Base-by-base conservation (phyloP, 2,797 vertebrate species). In the Enteromius radiatus region DNA sequence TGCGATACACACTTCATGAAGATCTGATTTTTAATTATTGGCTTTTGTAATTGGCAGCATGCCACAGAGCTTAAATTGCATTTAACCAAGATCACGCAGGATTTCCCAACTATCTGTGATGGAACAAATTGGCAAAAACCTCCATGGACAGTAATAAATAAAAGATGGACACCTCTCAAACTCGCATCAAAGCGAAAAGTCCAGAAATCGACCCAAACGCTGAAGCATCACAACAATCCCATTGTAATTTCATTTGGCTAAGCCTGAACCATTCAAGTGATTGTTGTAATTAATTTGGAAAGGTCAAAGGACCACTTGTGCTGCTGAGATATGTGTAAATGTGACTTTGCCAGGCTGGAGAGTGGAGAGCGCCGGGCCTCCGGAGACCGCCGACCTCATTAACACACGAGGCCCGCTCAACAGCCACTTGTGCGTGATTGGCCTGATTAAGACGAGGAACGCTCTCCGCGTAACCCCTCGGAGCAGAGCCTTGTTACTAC, bases 401-500 rank as follows among this genome's bases (percentile, higher is more conserved):
- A 85, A 82, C 81, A 56, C 61, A 23, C 36, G 68, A 81, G 81
- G 79, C 84, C 82, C 65, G 67, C 54, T 86, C 83, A 83, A 85
- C 77, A 87, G 81, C 85, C 84, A 87, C 84, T 88, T 89, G 73
- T 85, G 83, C 76, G 82, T 88, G 86, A 89, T 90, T 87, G 88
- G 79, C 11, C 43, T 89, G 79, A 91, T 89, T 84, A 87, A 84
- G 81, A 76, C 43, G 80, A 73, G 77, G 52, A 83, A 86, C 80
- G 84, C 85, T 84, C 49, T 38, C 75, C 67, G 49, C 56, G 75
- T 75, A 85, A 38, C 43, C 61, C 59, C 33, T 67, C 28, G n/a
- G 52, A 43, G 45, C 38, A 64, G 19, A 74, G 74, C 47, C 54
- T 59, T n/a, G 11, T 73, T 52, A 84, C 80, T 77, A 43, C 59